A percentile compares a stretch with the other conserved stretches of the same genome.
phyloP scores from a whole-genome alignment of 2,113 vertebrate genomes.

The Nesoenas mayeri region DNA sequence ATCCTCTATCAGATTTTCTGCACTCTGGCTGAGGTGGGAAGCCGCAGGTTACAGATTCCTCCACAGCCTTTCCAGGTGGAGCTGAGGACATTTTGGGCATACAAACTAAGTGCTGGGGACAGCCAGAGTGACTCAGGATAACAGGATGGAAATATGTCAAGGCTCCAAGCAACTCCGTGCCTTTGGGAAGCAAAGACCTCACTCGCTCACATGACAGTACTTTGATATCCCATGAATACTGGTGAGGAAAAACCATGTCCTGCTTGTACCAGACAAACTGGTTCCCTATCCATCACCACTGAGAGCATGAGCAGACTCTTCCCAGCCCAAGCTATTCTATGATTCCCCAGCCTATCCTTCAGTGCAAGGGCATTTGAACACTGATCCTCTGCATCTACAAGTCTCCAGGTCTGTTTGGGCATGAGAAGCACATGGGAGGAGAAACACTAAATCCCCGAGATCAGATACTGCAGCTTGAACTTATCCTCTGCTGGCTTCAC shows the following conservation, averaged over 20 bases:
- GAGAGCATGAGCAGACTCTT: accelerated
- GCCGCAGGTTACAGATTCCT: not conserved
- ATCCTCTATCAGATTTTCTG: not conserved
- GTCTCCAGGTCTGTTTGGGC: not conserved
- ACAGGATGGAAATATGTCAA: not conserved
- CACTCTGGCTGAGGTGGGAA: not conserved
- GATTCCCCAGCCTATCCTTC: not conserved
- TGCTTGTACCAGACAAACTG: not conserved
- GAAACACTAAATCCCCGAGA: not conserved
- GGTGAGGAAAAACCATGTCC: not conserved
- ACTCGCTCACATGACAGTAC: not conserved
- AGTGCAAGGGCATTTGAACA: not conserved
- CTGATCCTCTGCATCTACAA: not conserved
- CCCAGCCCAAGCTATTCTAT: no score
- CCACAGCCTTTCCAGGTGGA: not conserved
- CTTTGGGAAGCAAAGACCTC: not conserved
- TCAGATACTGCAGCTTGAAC: not conserved
- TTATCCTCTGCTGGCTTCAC: not conserved
- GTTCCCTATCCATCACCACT: not conserved
- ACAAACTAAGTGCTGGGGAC: not conserved
- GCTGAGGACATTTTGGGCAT: not conserved
- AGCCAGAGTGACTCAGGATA: not conserved
- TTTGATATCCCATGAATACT: accelerated
- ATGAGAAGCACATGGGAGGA: not conserved
- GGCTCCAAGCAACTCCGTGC: not conserved